Evolutionary conservation across 2,888 invertebrate genomes (phyloP).

Genomic region (Alviniconcha strummeri): DNA sequence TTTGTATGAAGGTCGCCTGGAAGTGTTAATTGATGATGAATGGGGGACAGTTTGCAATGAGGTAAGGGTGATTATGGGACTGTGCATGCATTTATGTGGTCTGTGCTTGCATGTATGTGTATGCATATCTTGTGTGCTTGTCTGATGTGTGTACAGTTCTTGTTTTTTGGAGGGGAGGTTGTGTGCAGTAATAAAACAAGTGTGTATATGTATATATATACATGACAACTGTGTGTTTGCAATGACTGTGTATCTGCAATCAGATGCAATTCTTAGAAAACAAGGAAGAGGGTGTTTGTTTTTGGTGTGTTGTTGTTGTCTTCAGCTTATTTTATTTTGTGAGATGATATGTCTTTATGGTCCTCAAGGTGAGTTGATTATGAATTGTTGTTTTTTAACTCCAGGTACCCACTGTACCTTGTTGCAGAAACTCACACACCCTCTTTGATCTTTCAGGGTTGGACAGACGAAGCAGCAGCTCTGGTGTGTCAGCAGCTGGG

Average conservation of each 20-base stretch:
- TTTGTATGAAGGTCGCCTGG: constrained; percentile 87
- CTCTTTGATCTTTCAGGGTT: constrained; percentile 78
- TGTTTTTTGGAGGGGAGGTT: not conserved
- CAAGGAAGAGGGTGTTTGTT: no score
- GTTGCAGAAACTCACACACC: no score
- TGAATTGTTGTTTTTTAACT: no score
- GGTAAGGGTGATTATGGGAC: constrained; percentile 51
- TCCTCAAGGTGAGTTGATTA: no score
- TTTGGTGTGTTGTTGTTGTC: no score
- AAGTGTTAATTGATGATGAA: constrained; percentile 86
- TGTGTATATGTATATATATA: not conserved
- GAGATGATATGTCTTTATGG: no score
- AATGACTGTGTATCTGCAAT: no score
- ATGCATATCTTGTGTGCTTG: not conserved
- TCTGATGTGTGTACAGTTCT: not conserved
- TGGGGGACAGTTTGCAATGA: constrained; percentile 98
- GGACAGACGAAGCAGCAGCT: constrained; percentile 93
- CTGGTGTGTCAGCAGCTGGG: constrained; percentile 97
- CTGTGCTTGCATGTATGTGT: not conserved
- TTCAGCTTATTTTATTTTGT: no score
- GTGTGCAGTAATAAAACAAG: not conserved
- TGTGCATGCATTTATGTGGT: not conserved
- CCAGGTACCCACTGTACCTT: no score
- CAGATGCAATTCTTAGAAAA: no score
- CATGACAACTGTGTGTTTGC: no score